Conservation (phyloP, 2,888 invertebrate genomes). For the Dysmachus trigonus region DNA sequence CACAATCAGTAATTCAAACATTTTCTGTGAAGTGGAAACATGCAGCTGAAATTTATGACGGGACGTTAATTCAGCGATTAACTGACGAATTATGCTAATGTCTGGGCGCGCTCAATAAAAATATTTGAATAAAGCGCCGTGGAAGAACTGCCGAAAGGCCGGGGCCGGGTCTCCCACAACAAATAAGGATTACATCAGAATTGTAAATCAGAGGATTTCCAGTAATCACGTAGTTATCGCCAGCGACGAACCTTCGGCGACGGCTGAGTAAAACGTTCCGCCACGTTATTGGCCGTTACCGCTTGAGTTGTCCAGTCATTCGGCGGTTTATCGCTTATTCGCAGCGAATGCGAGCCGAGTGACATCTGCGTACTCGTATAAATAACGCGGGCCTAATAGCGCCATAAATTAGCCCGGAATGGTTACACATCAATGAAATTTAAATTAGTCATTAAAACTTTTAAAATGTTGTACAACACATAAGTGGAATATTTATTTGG, state of each 20-base stretch:
- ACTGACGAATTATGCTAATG: slow-evolving; percentile 29
- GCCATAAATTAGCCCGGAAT: slow-evolving; percentile 48
- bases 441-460: slow-evolving; percentile 49
- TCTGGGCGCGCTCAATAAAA: background rate
- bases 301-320: slow-evolving; percentile 14
- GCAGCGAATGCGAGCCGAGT: slow-evolving; percentile 12
- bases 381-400: slow-evolving; percentile 35
- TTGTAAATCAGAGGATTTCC: slow-evolving; percentile 34
- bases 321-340: slow-evolving; percentile 34
- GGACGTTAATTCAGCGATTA: slow-evolving; percentile 27
- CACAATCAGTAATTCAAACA: slow-evolving; percentile 23
- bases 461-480: slow-evolving; percentile 41
- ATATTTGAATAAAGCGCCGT: slow-evolving; percentile 18
- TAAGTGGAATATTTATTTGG: slow-evolving; percentile 34
- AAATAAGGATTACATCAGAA: slow-evolving; percentile 37
- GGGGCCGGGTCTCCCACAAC: slow-evolving; percentile 1
- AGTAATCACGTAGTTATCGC: slow-evolving; percentile 19
- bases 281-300: slow-evolving; percentile 31
- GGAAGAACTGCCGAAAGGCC: background rate
- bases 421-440: slow-evolving; percentile 50
- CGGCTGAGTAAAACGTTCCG: slow-evolving; percentile 35
- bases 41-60: background rate
- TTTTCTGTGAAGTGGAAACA: slow-evolving; percentile 9
- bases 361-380: slow-evolving; percentile 32
- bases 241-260: slow-evolving; percentile 23